Evolutionary conservation across 2,113 vertebrate species (phyloP).

Genomic region (Pagrus major): DNA sequence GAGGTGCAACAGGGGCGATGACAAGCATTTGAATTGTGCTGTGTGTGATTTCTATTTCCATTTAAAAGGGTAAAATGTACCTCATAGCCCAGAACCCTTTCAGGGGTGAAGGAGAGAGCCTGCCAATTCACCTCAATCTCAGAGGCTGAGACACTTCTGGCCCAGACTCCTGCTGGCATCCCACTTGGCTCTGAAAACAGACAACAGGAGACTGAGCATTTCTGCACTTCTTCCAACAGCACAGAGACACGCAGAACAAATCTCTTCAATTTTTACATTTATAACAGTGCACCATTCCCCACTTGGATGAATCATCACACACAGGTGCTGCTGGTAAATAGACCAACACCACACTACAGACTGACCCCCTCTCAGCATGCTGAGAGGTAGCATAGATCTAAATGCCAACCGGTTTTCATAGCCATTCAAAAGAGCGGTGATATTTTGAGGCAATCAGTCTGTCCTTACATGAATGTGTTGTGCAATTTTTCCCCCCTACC

Average conservation of each 20-base stretch:
- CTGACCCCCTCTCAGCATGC: conserved; percentile 44
- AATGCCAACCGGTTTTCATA: conserved; percentile 63
- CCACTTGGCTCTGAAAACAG: conserved; percentile 89
- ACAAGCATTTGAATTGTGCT: conserved; percentile 68
- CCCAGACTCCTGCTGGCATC: conserved; percentile 87
- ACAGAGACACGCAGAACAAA: conserved; percentile 59
- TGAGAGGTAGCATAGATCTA: conserved; percentile 62
- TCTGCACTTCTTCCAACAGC: conserved; percentile 32
- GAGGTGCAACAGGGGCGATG: conserved; percentile 70
- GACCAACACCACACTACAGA: conserved; percentile 33
- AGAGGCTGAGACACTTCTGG: conserved; percentile 90
- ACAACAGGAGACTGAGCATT: conserved; percentile 67
- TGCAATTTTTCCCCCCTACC: conserved; percentile 6
- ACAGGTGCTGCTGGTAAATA: conserved; percentile 61
- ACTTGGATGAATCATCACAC: conserved; percentile 64
- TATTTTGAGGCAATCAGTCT: conserved; percentile 53
- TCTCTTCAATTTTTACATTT: conserved; percentile 62
- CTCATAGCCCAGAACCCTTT: conserved; percentile 95
- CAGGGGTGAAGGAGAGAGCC: conserved; percentile 88
- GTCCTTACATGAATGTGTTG: conserved; percentile 37
- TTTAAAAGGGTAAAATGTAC: conserved; percentile 83
- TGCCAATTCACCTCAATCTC: conserved; percentile 93
- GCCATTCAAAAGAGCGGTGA: conserved; percentile 45
- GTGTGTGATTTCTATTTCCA: conserved; percentile 75
- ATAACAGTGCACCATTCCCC: conserved; percentile 39